Base-by-base conservation (phyloP, 2,797 vertebrate genomes). In the Phoeniculus purpureus region DNA sequence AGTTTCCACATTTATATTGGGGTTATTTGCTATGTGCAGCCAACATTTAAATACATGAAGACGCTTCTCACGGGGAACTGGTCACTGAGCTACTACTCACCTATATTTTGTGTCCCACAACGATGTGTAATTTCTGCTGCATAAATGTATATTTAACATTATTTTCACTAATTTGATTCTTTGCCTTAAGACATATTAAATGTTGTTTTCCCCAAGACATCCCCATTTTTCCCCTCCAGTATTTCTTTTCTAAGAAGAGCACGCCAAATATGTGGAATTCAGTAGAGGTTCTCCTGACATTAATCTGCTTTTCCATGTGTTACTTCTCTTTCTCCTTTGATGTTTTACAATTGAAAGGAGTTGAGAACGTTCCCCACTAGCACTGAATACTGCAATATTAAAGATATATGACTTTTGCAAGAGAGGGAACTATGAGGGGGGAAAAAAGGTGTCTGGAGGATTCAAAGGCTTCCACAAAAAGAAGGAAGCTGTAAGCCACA, bases 361-460 rank as follows among this genome's bases (percentile, higher is more conserved):
- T n/a, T 70, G 64, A 73, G 64, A 73, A 66, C 85, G 21, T 58
- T 95, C 29, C 84, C 67, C 67, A 88, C 75, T 76, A 89, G 72
- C 79, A 87, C 52, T 70, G 34, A 90, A 92, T 92, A 89, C 71
- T 90, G 89, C 75, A 87, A 76, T 92, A 94, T 95, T 79, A 90
- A 95, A 94, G 61, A 60, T 50, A 54, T 15, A 74, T 52, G 5
- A 7, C 18, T 52, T 85, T 86, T 86, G 71, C 50, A 88, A 79
- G 55, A 59, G 34, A 66, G 26, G 23, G 13, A 91, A 52, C 48
- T 84, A 25, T 66, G 29, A 43, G 43, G 47, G 47, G 19, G 32
- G 12, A 14, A 67, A 59, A 81, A 81, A 68, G 62, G 17, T 81
- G 23, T 73, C 74, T 76, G 62, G 73, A 95, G 60, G 32, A 92